Percentiles rank a stretch among this genome's conserved stretches.
These are phyloP conservation scores for Zaprionus obscuricornis DNA, from an alignment of 2,888 invertebrate species.

Conservation along the genomic window DNA sequence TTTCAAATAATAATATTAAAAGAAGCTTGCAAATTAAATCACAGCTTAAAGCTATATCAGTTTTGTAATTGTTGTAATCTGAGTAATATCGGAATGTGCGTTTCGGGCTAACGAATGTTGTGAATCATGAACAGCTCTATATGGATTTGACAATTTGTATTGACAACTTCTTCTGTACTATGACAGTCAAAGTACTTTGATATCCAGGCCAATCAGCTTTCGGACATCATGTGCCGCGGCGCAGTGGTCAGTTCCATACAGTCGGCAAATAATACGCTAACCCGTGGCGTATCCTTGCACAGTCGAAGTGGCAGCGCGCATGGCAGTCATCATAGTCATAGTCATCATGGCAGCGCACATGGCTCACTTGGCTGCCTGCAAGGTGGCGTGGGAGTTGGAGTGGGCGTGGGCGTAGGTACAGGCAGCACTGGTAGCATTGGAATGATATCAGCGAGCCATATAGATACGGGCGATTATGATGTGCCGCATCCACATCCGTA, in stretches of 20 bases:
- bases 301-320: slow-evolving; percentile 81
- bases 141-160: background rate
- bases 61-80: too few relatives aligned
- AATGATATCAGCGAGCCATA: slow-evolving; percentile 81
- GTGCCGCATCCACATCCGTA: slow-evolving; percentile 84
- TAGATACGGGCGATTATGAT: slow-evolving; percentile 84
- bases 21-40: too few relatives aligned
- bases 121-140: slow-evolving; percentile 49
- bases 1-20: too few relatives aligned
- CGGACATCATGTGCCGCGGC: slow-evolving; percentile 84
- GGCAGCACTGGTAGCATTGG: slow-evolving; percentile 80
- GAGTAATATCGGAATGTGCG: too few relatives aligned
- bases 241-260: slow-evolving; percentile 84
- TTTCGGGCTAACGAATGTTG: slow-evolving; percentile 30
- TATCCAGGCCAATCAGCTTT: slow-evolving; percentile 84
- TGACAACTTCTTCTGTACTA: background rate
- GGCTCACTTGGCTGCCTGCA: slow-evolving; percentile 80
- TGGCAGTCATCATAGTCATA: slow-evolving; percentile 76
- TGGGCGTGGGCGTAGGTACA: slow-evolving; percentile 59
- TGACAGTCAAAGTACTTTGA: slow-evolving; percentile 83
- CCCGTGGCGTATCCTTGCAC: slow-evolving; percentile 83
- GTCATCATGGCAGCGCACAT: slow-evolving; percentile 78
- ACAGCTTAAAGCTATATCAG: too few relatives aligned
- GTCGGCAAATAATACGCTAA: slow-evolving; percentile 83
- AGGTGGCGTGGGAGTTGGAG: slow-evolving; percentile 67